Evolutionary conservation across 2,113 vertebrate genomes (phyloP).

Genomic region (Podocnemis expansa): DNA sequence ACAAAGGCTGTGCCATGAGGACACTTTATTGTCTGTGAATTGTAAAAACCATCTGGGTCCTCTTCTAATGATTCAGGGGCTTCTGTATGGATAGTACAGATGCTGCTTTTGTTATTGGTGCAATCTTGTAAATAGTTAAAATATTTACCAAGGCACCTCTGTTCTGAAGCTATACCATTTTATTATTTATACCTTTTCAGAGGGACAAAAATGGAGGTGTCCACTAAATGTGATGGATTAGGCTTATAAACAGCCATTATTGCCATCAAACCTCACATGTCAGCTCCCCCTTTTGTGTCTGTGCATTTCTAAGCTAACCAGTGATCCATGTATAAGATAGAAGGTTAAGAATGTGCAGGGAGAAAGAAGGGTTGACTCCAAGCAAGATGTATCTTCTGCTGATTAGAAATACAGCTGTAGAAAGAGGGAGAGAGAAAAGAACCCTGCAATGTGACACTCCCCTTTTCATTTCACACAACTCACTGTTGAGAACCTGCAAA

Average conservation of each 20-base stretch:
- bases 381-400: conserved; percentile 94
- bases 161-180: conserved; percentile 83
- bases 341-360: conserved; percentile 92
- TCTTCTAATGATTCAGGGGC: conserved; percentile 77
- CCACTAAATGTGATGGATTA: conserved; percentile 99
- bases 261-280: conserved; percentile 95
- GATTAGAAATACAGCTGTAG: conserved; percentile 95
- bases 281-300: conserved; percentile 95
- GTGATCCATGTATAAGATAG: conserved; percentile 97
- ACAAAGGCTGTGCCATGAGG: conserved; percentile 67
- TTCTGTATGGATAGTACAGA: conserved; percentile 88
- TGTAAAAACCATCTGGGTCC: conserved; percentile 92
- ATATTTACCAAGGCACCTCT: conserved; percentile 96
- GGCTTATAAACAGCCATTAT: conserved; percentile 99
- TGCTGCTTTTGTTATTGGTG: conserved; percentile 93
- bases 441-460: conserved; percentile 56
- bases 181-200: conserved; percentile 99
- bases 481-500: conserved; percentile 62
- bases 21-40: conserved; percentile 80
- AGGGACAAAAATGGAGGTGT: conserved; percentile 97
- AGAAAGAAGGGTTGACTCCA: conserved; percentile 89
- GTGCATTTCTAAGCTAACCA: conserved; percentile 99
- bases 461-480: conserved; percentile 64
- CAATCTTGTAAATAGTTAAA: conserved; percentile 99
- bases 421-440: conserved; percentile 69